Evolutionary conservation across 2,888 invertebrate species (phyloP).

Genomic region (Subacronicta megacephala): DNA sequence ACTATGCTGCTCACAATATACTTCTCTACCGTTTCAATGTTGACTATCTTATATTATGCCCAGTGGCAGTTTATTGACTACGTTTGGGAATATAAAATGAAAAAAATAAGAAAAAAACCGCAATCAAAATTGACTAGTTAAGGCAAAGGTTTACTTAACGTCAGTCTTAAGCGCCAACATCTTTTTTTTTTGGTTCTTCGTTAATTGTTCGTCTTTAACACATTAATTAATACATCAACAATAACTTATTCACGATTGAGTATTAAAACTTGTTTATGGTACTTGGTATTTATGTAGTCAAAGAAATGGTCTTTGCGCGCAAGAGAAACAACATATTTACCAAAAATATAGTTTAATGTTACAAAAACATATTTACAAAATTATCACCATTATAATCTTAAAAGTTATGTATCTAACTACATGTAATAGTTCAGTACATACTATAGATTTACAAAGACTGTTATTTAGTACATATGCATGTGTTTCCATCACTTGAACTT

Average conservation of each 20-base stretch:
- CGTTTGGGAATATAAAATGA: slow-evolving; percentile 26
- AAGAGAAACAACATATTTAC: slow-evolving; percentile 23
- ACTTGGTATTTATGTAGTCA: no score
- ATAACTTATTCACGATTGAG: no score
- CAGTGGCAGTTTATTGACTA: slow-evolving; percentile 51
- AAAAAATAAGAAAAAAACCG: not conserved
- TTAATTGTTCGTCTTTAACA: no score
- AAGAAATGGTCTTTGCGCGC: not conserved
- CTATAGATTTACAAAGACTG: slow-evolving; percentile 19
- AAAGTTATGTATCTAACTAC: slow-evolving; percentile 36
- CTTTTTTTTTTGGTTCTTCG: no score
- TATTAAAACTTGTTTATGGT: no score
- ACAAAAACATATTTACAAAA: slow-evolving; percentile 58
- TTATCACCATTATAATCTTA: slow-evolving; percentile 54
- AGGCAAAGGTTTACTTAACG: no score
- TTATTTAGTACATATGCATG: not conserved
- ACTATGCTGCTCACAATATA: slow-evolving; percentile 23
- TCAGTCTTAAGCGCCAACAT: no score
- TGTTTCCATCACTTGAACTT: no score
- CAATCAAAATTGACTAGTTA: no score
- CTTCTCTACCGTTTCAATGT: not conserved
- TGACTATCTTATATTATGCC: slow-evolving; percentile 23
- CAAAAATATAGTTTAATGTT: slow-evolving; percentile 50
- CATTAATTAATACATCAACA: no score
- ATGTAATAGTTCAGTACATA: slow-evolving; percentile 45